Evolutionary conservation across 2,113 vertebrate species (phyloP), one percentile per base, ranked within the genome.

Genomic region (Protomyctophum bolini): DNA sequence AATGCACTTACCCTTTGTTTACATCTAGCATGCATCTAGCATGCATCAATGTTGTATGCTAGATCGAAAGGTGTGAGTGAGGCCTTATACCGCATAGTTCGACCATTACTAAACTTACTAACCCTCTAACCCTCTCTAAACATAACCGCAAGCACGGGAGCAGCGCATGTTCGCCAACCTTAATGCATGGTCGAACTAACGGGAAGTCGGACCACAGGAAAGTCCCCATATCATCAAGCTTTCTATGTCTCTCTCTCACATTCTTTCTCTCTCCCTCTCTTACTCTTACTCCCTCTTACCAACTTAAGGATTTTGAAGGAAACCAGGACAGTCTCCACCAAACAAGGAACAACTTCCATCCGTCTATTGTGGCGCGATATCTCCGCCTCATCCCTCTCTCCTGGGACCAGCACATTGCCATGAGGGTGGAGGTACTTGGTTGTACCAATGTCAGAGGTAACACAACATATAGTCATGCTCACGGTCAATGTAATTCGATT

Each of bases 341-440:
- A 0, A 92, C 92, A 8, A 91, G 91, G 48, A 96, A 93, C 62
- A 94, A 93, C 70, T 93, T 96, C 73, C 93, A 93, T 61, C 94
- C 95, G 3, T 91, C 95, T 0, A 90, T 96, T 0, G 84, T 92
- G 66, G 90, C 95, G 10, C 93, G 95, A 0, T 92, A 91, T 0
- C 46, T 96, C 54, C 91, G 94, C 2, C 80, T 96, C 33, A 15
- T 95, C 12, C 95, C 95, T 10, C 92, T 92, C 0, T 88, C 73
- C 0, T 94, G 94, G 95, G 86, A 94, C 78, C 90, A 91, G 83
- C 86, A 85, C 46, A 92, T 94, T 60, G 93, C 93, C 0, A 12
- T 95, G 87, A 93, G 90, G 58, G 85, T 94, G 3, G 92, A 95
- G 75, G 87, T 96, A 56, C 82, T 94, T 59, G 95, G 95, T 28